Base-by-base conservation (phyloP, 2,797 vertebrate species). In the Macropus fuliginosus region DNA sequence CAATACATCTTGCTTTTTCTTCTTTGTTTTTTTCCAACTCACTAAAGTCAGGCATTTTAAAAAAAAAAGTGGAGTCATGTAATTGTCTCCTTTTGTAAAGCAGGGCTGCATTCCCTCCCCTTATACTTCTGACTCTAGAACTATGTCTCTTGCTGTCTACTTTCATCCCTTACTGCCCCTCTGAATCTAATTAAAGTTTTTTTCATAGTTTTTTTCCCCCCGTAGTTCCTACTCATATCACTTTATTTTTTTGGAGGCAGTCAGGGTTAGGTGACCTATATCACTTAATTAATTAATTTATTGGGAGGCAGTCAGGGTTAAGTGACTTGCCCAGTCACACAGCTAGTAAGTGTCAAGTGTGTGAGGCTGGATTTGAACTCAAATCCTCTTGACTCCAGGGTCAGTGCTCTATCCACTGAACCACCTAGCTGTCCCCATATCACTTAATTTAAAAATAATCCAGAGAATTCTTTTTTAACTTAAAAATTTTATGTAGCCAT, bases 131-230 rank as follows among this genome's bases (percentile, higher is more conserved):
- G 46, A 93, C 96, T 96, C 95, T 95, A 96, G 95, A 94, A 34
- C 59, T 89, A 29, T 18, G 31, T 87, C 62, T 54, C 52, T 97
- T 95, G 96, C 54, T 96, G 92, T 96, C 81, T 95, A 59, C 50
- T 94, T 93, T 96, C 94, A 46, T 95, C 91, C 93, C 29, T 97
- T 97, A 90, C 54, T 96, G 87, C 46, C 54, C 90, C 74, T 94
- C n/a, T 12, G 11, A 96, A 92, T 96, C 54, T 34, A 94, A 16
- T 87, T 97, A 27, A 24, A 91, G 50, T 94, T 95, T 96, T 93
- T 91, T 54, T 81, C 54, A 56, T 55, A 96, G 57, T 91, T 97
- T 55, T 93, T 93, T 52, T 1, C 46, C 50, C 50, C 50, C 50
- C 5, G 4, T 52, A 96, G 57, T 91, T 97, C 55, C 94, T 92